Evolutionary conservation across 2,797 vertebrate species (phyloP), one percentile per base, ranked within the genome.

Genomic region (Crocodylus rhombifer): DNA sequence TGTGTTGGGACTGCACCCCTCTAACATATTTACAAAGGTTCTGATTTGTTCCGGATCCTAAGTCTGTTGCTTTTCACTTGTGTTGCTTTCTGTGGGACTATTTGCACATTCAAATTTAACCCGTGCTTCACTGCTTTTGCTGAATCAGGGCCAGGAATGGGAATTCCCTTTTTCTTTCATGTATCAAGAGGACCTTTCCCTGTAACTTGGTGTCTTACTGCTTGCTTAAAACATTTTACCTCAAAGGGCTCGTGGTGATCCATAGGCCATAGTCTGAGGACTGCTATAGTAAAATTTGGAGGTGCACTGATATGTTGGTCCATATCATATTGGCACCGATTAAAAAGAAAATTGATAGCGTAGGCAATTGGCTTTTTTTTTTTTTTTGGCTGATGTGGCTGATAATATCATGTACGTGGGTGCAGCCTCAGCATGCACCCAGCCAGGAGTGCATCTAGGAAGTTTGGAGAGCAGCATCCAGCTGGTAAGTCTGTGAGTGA

Each of bases 31-130:
- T 26, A 74, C 55, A 26, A 13, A 85, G 21, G 4, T 5, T 0
- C 1, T 21, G 8, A 10, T 28, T 5, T 2, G 15, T 0, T 0
- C 69, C 6, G 0, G 0, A 2, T 13, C 56, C 10, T 1, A 10
- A n/a, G 61, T 1, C 0, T 1, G 12, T 42, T 2, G 21, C 80
- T 26, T 5, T 42, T 4, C 8, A 8, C 18, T 3, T 28, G 2
- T 4, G 36, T 61, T 69, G 2, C 0, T 36, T 28, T 1, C 61
- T 36, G 5, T 21, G 56, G 28, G 21, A 64, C 21, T 2, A 0
- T 1, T 4, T 4, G 16, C 42, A 16, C 3, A 6, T 14, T 4
- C 6, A 3, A 16, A n/a, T 77, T 56, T 64, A 15, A 1, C 0
- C 16, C 16, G 0, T 2, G 1, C 33, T 25, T 71, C 36, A 71